Evolutionary conservation across 1,140 invertebrate genomes (phyloP), one percentile per base, ranked within the genome.

Genomic region (Lysiphlebus fabarum): DNA sequence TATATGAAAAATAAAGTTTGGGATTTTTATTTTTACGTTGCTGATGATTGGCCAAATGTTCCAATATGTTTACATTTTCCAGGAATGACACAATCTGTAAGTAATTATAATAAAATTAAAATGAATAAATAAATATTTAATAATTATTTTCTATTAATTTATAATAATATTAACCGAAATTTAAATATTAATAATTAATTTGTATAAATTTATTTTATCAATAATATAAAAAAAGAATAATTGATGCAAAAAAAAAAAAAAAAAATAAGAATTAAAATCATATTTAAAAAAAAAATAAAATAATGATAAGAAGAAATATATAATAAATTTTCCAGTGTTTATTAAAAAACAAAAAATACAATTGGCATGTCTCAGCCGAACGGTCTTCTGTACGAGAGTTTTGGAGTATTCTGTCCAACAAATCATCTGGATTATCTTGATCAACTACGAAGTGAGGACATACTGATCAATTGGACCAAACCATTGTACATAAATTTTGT

Each of bases 1-100:
- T 91, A 87, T 82, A 84, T 90, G 75, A 87, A 86, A 79, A 89
- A 92, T 79, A 85, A 85, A 72, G 88, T 92, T 75, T 91, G 90
- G 90, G 86, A 91, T 70, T 92, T 92, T 81, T 82, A 90, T 81
- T 91, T 91, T 83, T 92, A 92, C 84, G 88, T 92, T 70, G 85
- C 87, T 70, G 90, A 91, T 78, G 86, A 83, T 75, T 92, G 90
- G 90, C 90, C 90, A 34, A 86, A 90, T 64, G 85, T 90, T 48
- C 87, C 88, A 60, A 87, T 92, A 70, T 88, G 89, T 71, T 79
- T 91, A 65, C 90, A 92, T 77, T 91, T 92, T 77, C 90, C 90
- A 59, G 90, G 90, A 72, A 90, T 90, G 82, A 92, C 90, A 44
- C 83, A 85, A 73, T 87, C 89, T 77, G 90, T 92, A 82, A 86